Conservation (phyloP, 2,888 invertebrate species). For the Conops quadrifasciatus region DNA sequence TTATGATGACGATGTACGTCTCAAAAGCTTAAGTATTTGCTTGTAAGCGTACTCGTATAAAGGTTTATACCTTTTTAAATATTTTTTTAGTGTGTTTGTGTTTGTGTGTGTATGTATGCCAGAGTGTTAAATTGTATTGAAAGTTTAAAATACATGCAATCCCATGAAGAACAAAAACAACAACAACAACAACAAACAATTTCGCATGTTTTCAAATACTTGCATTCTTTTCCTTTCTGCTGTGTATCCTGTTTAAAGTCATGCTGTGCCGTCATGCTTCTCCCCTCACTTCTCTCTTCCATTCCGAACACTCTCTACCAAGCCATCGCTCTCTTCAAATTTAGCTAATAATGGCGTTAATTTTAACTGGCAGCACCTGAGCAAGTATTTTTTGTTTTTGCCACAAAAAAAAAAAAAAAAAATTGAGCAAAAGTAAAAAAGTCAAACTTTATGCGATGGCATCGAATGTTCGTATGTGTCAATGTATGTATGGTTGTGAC, state of each 20-base stretch:
- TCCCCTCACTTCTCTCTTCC: neutral
- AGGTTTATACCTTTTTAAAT: too few species aligned
- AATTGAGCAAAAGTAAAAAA: neutral
- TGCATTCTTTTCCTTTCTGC: neutral
- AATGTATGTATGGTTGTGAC: neutral
- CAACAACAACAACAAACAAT: neutral
- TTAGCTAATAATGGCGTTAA: slow-evolving; percentile 19
- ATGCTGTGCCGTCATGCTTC: neutral
- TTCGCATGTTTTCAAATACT: neutral
- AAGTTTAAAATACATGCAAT: neutral
- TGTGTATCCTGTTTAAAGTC: slow-evolving; percentile 7
- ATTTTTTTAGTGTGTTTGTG: neutral
- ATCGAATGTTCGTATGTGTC: neutral
- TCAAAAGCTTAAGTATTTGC: neutral
- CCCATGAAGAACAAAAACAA: neutral
- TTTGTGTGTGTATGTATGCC: neutral
- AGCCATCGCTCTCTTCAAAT: neutral
- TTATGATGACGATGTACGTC: neutral
- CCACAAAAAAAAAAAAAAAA: neutral
- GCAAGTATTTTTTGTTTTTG: slow-evolving; percentile 13
- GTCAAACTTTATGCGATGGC: neutral
- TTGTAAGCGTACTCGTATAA: neutral
- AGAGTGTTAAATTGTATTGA: neutral
- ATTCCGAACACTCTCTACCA: neutral
- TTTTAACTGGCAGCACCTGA: slow-evolving; percentile 13